A percentile compares a stretch with the other conserved stretches of the same genome.
Conservation (phyloP, 2,797 vertebrate species). For the Gymnothorax javanicus region DNA sequence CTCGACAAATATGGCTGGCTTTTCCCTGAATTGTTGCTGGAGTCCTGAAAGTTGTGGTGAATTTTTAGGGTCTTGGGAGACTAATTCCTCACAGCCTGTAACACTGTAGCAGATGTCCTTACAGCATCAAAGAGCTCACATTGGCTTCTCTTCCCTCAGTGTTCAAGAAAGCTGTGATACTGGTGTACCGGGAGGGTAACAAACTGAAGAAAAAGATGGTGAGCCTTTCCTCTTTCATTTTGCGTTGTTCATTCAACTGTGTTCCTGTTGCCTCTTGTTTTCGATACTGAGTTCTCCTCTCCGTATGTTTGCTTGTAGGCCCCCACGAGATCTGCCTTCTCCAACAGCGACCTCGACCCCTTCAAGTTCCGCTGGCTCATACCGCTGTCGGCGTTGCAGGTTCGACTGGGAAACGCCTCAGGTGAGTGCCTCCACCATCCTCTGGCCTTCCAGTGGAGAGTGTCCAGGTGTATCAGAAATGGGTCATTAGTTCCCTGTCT, state of each 20-base stretch:
- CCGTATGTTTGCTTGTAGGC: conserved; percentile 52
- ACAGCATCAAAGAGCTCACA: not conserved
- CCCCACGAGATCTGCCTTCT: conserved; percentile 70
- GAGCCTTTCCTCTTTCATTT: conserved; percentile 58
- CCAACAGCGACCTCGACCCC: conserved; percentile 81
- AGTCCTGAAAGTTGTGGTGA: not conserved
- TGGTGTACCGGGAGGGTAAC: conserved; percentile 86
- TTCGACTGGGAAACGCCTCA: conserved; percentile 81
- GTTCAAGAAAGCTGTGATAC: conserved; percentile 88
- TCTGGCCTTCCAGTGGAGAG: not conserved
- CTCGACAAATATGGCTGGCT: not conserved
- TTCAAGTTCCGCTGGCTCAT: conserved; percentile 96
- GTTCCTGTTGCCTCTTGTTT: not conserved
- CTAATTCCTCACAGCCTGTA: not conserved
- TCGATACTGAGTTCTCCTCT: not conserved
- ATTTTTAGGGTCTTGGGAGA: not conserved
- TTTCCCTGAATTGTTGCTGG: not conserved
- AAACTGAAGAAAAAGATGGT: conserved; percentile 92
- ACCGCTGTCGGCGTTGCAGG: conserved; percentile 87
- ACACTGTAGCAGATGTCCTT: not conserved
- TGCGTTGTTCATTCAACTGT: conserved; percentile 3
- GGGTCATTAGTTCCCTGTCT: no score
- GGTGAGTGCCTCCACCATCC: conserved; percentile 68
- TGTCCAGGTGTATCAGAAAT: not conserved
- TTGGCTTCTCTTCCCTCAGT: conserved; percentile 66